Conservation (phyloP, 1,140 invertebrate species). For the Lerema accius region DNA sequence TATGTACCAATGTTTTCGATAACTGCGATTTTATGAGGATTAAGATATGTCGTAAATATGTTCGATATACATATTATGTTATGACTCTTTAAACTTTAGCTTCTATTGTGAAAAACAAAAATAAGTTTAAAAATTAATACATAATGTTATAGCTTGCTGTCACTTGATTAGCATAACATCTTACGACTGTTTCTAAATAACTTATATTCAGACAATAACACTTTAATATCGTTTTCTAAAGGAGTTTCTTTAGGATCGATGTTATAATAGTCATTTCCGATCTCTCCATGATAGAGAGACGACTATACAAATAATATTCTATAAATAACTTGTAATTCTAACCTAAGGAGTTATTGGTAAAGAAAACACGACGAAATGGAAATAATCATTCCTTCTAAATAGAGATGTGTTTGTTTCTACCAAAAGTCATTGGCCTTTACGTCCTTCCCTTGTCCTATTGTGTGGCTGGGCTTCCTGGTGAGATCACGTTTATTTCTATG, state of each 20-base stretch:
- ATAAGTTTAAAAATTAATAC: too few species aligned
- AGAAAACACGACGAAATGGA: constrained; percentile 31
- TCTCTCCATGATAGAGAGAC: constrained; percentile 1
- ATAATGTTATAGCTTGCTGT: too few species aligned
- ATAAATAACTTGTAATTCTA: constrained; percentile 19
- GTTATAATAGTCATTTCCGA: not conserved
- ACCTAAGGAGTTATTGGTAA: constrained; percentile 23
- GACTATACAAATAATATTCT: constrained; percentile 11
- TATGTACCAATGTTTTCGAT: not conserved
- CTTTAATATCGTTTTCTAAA: not conserved
- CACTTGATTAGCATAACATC: too few species aligned
- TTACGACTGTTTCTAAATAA: too few species aligned
- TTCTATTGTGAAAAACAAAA: too few species aligned
- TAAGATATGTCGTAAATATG: too few species aligned
- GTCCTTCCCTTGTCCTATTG: constrained; percentile 65
- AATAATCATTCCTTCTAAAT: constrained; percentile 37
- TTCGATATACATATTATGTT: too few species aligned
- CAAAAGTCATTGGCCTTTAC: constrained; percentile 61
- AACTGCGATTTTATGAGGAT: too few species aligned
- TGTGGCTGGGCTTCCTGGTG: constrained; percentile 60
- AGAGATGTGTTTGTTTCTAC: constrained; percentile 54
- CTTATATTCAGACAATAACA: not conserved
- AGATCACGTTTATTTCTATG: constrained; percentile 71
- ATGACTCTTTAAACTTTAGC: too few species aligned
- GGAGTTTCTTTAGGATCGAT: not conserved